A percentile compares a stretch with the other conserved stretches of the same genome.
Conservation (phyloP, 2,797 vertebrate species). For the Chloroceryle amazona region DNA sequence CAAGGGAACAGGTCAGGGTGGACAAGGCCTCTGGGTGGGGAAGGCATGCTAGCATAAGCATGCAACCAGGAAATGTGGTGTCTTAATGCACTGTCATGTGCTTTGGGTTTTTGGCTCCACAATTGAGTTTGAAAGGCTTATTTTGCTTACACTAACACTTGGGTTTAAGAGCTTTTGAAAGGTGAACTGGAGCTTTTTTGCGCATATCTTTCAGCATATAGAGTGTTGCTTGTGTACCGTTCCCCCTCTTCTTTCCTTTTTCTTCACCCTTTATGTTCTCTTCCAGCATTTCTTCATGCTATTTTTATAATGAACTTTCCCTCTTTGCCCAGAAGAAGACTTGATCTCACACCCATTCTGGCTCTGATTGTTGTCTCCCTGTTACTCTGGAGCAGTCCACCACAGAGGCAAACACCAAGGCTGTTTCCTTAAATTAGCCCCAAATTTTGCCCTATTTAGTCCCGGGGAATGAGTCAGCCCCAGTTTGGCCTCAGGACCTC, state of each 20-base stretch:
- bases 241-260: not conserved
- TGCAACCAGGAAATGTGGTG: conserved; percentile 19
- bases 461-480: not conserved
- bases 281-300: not conserved
- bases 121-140: not conserved
- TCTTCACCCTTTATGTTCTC: not conserved
- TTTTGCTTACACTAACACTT: not conserved
- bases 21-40: conserved; percentile 78
- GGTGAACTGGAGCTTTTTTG: not conserved
- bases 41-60: conserved; percentile 36
- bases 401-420: not conserved
- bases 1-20: conserved; percentile 80
- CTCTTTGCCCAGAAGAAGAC: not conserved
- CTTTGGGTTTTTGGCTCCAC: not conserved
- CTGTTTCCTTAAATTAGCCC: not conserved
- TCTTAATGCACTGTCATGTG: not conserved
- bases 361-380: not conserved
- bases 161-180: not conserved
- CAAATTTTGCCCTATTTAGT: not conserved
- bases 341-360: not conserved
- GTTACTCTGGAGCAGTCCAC: not conserved
- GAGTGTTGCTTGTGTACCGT: accelerated
- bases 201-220: not conserved
- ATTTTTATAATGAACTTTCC: not conserved
- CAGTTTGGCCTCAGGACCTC: not conserved